A percentile compares a stretch with the other conserved stretches of the same genome.
phyloP scores from a whole-genome alignment of 2,888 invertebrate genomes.

The Drosophila nigricruria region DNA sequence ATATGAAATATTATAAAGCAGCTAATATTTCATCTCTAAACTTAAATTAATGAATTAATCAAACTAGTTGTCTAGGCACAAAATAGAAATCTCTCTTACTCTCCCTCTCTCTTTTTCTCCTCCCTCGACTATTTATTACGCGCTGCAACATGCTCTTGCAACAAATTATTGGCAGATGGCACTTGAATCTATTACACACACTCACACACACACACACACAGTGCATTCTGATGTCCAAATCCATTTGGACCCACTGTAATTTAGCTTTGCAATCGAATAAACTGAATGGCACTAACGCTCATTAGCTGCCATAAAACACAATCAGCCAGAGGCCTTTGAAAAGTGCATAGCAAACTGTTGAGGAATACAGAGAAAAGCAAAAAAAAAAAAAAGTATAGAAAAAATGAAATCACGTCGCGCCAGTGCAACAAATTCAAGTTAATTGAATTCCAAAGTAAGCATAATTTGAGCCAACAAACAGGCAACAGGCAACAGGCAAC shows the following conservation, averaged over 20 bases:
- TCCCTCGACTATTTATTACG: neutral
- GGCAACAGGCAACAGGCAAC: constrained; percentile 32
- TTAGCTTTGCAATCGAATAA: constrained; percentile 52
- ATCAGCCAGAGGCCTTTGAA: constrained; percentile 41
- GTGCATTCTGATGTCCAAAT: constrained; percentile 27
- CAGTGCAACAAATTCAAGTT: constrained; percentile 84
- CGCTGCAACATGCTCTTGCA: neutral
- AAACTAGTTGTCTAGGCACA: too few relatives aligned
- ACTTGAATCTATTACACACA: constrained; percentile 12
- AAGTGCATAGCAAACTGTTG: constrained; percentile 23
- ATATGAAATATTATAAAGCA: neutral
- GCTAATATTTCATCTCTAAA: neutral
- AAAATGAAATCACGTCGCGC: constrained; percentile 83
- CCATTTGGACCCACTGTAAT: constrained; percentile 28
- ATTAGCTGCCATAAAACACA: constrained; percentile 78
- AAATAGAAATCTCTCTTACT: neutral
- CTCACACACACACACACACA: neutral
- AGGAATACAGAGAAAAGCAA: neutral
- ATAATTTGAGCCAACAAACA: constrained; percentile 72
- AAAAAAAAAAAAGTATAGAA: constrained; percentile 48
- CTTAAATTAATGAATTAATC: neutral
- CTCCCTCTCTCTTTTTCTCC: neutral
- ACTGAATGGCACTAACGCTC: constrained; percentile 58
- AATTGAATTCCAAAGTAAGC: constrained; percentile 83
- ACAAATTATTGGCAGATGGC: constrained; percentile 24